These are phyloP conservation scores for Sparus aurata DNA, from an alignment of 2,797 vertebrate species.

Conservation along the genomic window DNA sequence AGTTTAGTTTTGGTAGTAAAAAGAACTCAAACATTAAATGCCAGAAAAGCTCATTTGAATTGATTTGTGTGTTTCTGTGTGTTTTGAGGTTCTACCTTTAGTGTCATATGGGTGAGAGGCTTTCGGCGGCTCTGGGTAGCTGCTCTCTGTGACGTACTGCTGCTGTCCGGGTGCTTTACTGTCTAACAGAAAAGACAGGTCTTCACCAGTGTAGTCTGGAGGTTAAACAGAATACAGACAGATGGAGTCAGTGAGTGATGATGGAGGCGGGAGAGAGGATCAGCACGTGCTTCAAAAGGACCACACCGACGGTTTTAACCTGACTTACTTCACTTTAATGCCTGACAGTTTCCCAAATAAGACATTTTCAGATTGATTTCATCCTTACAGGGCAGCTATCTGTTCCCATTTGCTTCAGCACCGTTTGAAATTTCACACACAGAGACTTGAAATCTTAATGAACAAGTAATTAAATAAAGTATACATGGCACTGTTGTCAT, in stretches of 20 bases:
- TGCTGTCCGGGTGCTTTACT: slow-evolving; percentile 78
- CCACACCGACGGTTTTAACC: neutral
- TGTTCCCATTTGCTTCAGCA: neutral
- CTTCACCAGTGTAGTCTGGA: slow-evolving; percentile 88
- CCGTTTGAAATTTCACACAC: neutral
- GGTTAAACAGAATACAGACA: slow-evolving; percentile 71
- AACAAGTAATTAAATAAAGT: neutral
- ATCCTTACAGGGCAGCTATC: neutral
- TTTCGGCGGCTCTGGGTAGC: slow-evolving; percentile 65
- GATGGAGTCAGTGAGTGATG: slow-evolving; percentile 44
- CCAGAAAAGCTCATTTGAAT: no score
- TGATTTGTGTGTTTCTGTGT: neutral
- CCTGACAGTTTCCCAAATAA: neutral
- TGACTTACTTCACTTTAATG: neutral
- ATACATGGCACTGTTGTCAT: neutral
- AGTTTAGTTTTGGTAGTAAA: no score
- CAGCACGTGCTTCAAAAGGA: slow-evolving; percentile 11
- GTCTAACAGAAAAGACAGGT: slow-evolving; percentile 90
- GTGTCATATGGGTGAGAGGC: slow-evolving; percentile 51
- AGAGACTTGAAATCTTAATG: neutral
- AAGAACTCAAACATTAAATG: no score
- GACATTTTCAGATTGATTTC: neutral
- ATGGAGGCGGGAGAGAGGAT: neutral
- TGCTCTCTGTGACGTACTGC: slow-evolving; percentile 71
- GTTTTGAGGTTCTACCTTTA: slow-evolving; percentile 76